Conservation (phyloP, 2,797 vertebrate genomes). For the Adrianichthys oophorus region DNA sequence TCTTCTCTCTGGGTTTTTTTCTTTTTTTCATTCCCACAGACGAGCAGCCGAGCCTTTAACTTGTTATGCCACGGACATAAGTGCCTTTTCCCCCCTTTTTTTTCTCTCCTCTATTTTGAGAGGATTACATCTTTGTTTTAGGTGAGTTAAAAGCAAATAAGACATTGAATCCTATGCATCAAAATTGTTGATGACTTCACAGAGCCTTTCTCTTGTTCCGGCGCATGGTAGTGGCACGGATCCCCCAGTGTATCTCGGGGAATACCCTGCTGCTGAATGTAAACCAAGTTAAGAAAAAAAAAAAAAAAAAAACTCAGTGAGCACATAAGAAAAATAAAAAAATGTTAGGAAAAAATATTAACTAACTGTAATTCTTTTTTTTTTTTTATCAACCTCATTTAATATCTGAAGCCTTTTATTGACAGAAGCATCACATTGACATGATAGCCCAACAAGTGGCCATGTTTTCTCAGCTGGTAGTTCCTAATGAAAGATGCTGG, state of each 20-base stretch:
- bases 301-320: conserved; percentile 7
- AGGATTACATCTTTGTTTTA: conserved; percentile 27
- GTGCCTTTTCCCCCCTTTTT: conserved; percentile 46
- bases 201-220: conserved; percentile 30
- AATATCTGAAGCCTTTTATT: not conserved
- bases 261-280: conserved; percentile 62
- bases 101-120: conserved; percentile 30
- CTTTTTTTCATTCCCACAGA: conserved; percentile 49
- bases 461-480: conserved; percentile 7
- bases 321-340: too few species aligned
- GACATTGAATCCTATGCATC: conserved; percentile 25
- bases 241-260: conserved; percentile 50
- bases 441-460: conserved; percentile 2
- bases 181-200: conserved; percentile 23
- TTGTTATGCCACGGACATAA: conserved; percentile 64
- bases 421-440: conserved; percentile 6
- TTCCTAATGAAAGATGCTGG: conserved; percentile 5
- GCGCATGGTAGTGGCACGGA: conserved; percentile 49
- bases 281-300: conserved; percentile 55
- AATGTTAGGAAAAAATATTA: too few species aligned
- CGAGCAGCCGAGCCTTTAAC: conserved; percentile 53
- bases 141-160: conserved; percentile 20
- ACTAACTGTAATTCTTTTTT: too few species aligned
- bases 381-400: not conserved
- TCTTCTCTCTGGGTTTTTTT: conserved; percentile 9